phyloP scores from a whole-genome alignment of 2,888 invertebrate genomes.

The Endomychus coccineus region DNA sequence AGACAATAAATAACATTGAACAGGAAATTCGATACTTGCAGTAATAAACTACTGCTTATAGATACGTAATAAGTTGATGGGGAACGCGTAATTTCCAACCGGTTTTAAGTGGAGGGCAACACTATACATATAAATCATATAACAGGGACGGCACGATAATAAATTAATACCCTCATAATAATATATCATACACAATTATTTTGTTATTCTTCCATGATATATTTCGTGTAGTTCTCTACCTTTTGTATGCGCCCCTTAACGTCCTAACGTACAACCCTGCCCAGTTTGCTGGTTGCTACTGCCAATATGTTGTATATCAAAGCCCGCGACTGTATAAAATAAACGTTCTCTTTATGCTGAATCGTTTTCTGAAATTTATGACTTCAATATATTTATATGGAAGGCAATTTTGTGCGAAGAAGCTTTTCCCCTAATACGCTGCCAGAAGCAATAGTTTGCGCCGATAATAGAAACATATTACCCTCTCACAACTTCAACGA shows the following conservation, averaged over 20 bases:
- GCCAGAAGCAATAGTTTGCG: constrained; percentile 39
- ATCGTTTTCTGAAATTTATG: constrained; percentile 43
- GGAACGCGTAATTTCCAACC: constrained; percentile 14
- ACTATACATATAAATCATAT: constrained; percentile 19
- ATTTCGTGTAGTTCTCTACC: constrained; percentile 26
- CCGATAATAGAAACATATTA: constrained; percentile 47
- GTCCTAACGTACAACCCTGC: constrained; percentile 16
- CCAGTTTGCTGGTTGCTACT: constrained; percentile 6
- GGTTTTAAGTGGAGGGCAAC: constrained; percentile 11
- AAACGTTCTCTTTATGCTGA: constrained; percentile 44
- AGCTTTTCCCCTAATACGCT: constrained; percentile 36
- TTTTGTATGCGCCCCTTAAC: constrained; percentile 15
- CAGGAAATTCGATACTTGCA: no score
- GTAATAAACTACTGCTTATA: no score
- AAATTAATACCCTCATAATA: constrained; percentile 24
- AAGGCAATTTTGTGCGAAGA: constrained; percentile 43
- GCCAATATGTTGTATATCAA: constrained; percentile 37
- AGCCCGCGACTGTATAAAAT: constrained; percentile 40
- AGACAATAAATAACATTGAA: no score
- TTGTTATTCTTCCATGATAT: constrained; percentile 28
- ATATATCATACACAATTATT: constrained; percentile 26
- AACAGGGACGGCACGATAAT: constrained; percentile 18
- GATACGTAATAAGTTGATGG: constrained; percentile 16
- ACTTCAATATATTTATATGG: constrained; percentile 47
- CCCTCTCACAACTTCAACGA: constrained; percentile 45